phyloP scores from a whole-genome alignment of 64 coral and sea anemone genomes.

The Montipora foliosa region DNA sequence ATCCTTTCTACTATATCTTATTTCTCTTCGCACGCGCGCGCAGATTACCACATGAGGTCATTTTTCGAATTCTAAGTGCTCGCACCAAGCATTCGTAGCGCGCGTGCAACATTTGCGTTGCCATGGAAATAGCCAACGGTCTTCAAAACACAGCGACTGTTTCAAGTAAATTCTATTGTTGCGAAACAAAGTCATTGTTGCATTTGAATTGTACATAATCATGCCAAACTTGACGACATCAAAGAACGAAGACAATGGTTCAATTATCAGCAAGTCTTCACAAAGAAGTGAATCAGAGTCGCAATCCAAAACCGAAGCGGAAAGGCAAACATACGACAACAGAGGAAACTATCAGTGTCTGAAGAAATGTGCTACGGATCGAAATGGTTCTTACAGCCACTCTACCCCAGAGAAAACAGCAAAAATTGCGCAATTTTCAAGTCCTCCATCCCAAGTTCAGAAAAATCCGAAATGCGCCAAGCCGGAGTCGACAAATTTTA shows the following conservation, averaged over 20 bases:
- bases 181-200: conserved; percentile 53
- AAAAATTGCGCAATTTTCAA: neutral
- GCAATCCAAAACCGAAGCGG: neutral
- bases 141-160: conserved; percentile 30
- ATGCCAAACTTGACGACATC: conserved; percentile 61
- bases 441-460: neutral
- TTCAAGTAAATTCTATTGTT: conserved; percentile 12
- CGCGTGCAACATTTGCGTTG: neutral
- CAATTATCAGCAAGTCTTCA: conserved; percentile 27
- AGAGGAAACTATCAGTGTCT: neutral
- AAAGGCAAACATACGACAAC: neutral
- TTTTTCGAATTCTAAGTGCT: neutral
- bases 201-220: conserved; percentile 5
- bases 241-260: conserved; percentile 8
- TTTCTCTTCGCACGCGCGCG: neutral
- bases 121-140: conserved; percentile 43
- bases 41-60: neutral
- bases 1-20: neutral
- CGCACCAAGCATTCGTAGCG: conserved; percentile 37
- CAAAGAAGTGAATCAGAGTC: neutral
- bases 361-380: neutral
- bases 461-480: neutral
- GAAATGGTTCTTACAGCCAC: neutral
- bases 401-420: conserved; percentile 13
- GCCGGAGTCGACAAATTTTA: neutral